phyloP scores from a whole-genome alignment of 2,888 invertebrate genomes.

The Drosophila leonis region DNA sequence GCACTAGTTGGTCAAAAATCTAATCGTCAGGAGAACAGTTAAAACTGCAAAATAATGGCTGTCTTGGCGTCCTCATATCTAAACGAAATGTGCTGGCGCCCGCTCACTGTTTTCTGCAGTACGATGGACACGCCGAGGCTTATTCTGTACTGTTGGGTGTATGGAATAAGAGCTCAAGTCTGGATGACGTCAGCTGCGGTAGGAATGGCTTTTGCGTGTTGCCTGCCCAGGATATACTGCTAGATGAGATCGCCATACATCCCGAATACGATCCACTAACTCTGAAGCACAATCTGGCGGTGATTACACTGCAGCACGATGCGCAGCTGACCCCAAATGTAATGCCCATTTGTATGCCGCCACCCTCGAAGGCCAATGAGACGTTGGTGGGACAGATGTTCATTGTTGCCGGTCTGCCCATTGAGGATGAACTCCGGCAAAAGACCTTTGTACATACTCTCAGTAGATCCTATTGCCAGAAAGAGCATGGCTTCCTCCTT shows the following conservation, averaged over 20 bases:
- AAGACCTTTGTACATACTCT: constrained; percentile 58
- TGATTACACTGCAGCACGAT: constrained; percentile 48
- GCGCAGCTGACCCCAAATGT: constrained; percentile 56
- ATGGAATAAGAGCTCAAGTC: constrained; percentile 54
- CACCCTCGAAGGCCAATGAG: constrained; percentile 31
- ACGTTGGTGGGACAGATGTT: constrained; percentile 51
- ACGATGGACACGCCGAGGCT: constrained; percentile 51
- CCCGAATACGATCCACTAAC: constrained; percentile 64
- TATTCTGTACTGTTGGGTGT: constrained; percentile 66
- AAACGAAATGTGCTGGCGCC: constrained; percentile 61
- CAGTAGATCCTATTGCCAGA: constrained; percentile 48
- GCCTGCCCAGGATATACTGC: constrained; percentile 60
- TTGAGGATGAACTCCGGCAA: constrained; percentile 20
- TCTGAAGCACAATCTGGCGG: constrained; percentile 56
- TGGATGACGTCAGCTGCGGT: constrained; percentile 39
- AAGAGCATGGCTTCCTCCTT: constrained; percentile 26
- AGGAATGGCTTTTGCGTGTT: constrained; percentile 57
- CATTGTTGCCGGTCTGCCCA: constrained; percentile 50
- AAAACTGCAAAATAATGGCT: constrained; percentile 44
- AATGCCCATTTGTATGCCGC: constrained; percentile 68
- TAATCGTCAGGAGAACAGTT: constrained; percentile 40
- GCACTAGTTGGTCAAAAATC: background rate
- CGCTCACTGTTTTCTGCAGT: constrained; percentile 64
- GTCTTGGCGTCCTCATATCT: constrained; percentile 63
- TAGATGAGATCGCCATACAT: constrained; percentile 57